Evolutionary conservation across 2,113 vertebrate genomes (phyloP).

Genomic region (Oophaga pumilio): DNA sequence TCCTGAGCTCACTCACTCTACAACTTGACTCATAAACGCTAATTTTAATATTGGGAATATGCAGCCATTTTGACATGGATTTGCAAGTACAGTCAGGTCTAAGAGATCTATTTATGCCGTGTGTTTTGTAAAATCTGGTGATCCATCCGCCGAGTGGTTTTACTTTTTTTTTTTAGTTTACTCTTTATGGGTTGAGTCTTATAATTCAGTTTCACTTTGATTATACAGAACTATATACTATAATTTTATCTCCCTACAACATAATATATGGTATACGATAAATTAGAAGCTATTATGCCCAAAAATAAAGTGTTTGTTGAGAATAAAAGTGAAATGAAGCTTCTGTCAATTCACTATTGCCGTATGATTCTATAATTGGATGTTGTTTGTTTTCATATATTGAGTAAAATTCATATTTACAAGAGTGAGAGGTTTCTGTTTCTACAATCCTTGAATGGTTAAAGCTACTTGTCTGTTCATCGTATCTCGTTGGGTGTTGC

Average conservation of each 20-base stretch:
- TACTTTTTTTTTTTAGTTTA: no score
- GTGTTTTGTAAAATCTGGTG: no score
- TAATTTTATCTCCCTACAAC: neutral
- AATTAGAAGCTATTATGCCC: neutral
- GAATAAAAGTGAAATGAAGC: neutral
- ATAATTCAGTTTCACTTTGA: no score
- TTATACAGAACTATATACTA: no score
- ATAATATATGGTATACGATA: neutral
- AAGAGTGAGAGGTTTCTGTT: neutral
- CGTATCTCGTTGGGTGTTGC: slow-evolving; percentile 22
- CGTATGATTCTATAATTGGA: neutral
- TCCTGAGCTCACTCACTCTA: no score
- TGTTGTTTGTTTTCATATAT: neutral
- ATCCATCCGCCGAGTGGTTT: no score
- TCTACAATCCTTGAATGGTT: neutral
- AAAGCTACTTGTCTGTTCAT: slow-evolving; percentile 2
- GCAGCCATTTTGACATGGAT: no score
- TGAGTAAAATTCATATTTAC: neutral
- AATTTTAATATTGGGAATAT: no score
- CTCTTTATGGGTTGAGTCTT: no score
- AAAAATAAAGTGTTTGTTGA: neutral
- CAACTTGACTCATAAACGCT: no score
- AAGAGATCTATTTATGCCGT: no score
- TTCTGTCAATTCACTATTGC: neutral
- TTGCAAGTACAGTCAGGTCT: no score